phyloP scores from a whole-genome alignment of 2,113 vertebrate species.

The Cyphomyrus plagiostoma region DNA sequence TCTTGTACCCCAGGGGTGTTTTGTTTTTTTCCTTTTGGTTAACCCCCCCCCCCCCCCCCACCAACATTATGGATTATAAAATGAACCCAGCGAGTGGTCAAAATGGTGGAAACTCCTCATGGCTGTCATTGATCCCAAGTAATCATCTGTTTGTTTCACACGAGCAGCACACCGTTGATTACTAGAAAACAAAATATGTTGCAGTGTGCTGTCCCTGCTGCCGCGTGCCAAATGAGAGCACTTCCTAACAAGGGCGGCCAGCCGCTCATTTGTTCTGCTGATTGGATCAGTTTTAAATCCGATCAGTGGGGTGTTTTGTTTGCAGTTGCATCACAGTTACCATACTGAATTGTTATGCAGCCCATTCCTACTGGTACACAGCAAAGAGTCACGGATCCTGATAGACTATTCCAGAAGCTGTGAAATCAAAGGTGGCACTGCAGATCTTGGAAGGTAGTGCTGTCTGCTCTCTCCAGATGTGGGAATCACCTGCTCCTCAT shows the following conservation, averaged over 20 bases:
- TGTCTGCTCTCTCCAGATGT: not conserved
- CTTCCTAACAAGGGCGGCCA: not conserved
- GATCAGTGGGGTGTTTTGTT: not conserved
- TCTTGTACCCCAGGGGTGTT: no score
- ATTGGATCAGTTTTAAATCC: not conserved
- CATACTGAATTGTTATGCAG: not conserved
- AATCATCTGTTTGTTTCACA: slow-evolving; percentile 15
- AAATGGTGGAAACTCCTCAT: not conserved
- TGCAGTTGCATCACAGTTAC: not conserved
- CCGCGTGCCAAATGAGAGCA: not conserved
- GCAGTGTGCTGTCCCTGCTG: not conserved
- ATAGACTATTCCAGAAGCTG: not conserved
- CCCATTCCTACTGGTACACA: not conserved
- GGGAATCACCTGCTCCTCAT: not conserved
- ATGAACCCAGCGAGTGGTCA: slow-evolving; percentile 9
- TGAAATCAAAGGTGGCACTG: not conserved
- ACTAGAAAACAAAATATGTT: slow-evolving; percentile 4
- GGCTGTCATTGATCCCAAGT: not conserved
- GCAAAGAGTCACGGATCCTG: not conserved
- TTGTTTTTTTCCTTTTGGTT: no score
- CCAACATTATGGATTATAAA: slow-evolving; percentile 26
- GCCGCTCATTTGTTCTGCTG: not conserved
- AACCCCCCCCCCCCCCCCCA: not conserved
- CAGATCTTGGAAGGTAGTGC: not conserved
- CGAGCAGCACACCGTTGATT: not conserved